Evolutionary conservation across 2,113 vertebrate genomes (phyloP).

Genomic region (Clupea harengus): DNA sequence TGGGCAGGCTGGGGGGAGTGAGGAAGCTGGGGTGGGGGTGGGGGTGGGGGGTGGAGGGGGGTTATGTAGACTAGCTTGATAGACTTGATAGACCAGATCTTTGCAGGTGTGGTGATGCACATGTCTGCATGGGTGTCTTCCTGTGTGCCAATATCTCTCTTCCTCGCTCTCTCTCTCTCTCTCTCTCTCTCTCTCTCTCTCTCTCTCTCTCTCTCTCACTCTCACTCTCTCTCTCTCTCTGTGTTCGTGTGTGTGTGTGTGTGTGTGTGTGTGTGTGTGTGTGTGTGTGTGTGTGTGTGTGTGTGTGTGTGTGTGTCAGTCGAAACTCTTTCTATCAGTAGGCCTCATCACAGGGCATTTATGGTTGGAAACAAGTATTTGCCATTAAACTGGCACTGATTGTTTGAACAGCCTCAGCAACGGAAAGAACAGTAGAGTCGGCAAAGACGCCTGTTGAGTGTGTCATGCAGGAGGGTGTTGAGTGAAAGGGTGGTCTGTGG

Average conservation of each 20-base stretch:
- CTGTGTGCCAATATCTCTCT: neutral
- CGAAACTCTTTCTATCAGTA: too few relatives aligned
- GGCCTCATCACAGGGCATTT: too few relatives aligned
- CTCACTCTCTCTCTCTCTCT: too few relatives aligned
- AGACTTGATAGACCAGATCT: too few relatives aligned
- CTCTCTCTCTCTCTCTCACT: too few relatives aligned
- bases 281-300: too few relatives aligned
- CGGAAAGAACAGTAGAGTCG: neutral
- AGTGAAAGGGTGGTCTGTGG: neutral
- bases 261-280: too few relatives aligned
- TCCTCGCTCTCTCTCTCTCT: neutral
- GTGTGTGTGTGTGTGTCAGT: too few relatives aligned
- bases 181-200: neutral
- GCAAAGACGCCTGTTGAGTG: neutral
- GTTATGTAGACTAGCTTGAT: neutral
- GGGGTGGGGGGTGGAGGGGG: neutral
- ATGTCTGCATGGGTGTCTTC: neutral
- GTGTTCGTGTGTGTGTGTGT: too few relatives aligned
- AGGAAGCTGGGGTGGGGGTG: slow-evolving; percentile 20
- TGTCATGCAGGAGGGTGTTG: neutral
- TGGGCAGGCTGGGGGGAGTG: slow-evolving; percentile 22
- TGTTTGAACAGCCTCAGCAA: neutral
- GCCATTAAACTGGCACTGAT: neutral
- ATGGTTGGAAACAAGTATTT: too few relatives aligned
- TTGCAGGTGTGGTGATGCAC: neutral